Evolutionary conservation across 2,797 vertebrate genomes (phyloP).

Genomic region (Gadopsis marmoratus): DNA sequence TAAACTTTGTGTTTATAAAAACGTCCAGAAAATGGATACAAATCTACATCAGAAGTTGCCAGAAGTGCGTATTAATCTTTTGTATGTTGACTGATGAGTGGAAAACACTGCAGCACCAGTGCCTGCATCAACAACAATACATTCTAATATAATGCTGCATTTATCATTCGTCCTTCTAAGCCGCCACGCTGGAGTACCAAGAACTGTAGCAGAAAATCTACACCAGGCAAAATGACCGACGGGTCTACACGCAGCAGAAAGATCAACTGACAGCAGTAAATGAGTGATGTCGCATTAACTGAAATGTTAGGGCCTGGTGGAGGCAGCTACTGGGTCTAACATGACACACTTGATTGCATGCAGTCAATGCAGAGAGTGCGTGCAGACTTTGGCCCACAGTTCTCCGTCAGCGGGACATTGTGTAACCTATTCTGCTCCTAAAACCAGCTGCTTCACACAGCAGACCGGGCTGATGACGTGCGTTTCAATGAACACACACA

Average conservation of each 20-base stretch:
- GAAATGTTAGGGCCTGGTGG: neutral
- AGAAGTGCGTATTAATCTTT: too few relatives aligned
- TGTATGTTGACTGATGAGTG: too few relatives aligned
- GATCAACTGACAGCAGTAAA: conserved; percentile 6
- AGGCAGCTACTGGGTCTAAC: neutral
- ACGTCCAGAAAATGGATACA: too few relatives aligned
- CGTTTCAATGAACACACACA: neutral
- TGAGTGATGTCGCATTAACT: neutral
- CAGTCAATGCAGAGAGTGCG: neutral
- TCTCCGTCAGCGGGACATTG: conserved; percentile 24
- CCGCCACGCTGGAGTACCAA: neutral
- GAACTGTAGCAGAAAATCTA: neutral
- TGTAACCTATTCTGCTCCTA: conserved; percentile 23
- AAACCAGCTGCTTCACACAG: conserved; percentile 1
- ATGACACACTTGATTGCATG: neutral
- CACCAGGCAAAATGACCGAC: neutral
- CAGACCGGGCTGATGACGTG: neutral
- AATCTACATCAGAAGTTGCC: neutral
- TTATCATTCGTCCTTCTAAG: neutral
- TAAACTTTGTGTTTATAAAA: neutral
- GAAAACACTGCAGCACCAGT: neutral
- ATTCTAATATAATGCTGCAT: neutral
- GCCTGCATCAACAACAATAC: neutral
- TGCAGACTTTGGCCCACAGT: conserved; percentile 49
- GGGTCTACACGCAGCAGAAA: neutral